Evolutionary conservation across 2,888 invertebrate species (phyloP).

Genomic region (Noctua fimbriata): DNA sequence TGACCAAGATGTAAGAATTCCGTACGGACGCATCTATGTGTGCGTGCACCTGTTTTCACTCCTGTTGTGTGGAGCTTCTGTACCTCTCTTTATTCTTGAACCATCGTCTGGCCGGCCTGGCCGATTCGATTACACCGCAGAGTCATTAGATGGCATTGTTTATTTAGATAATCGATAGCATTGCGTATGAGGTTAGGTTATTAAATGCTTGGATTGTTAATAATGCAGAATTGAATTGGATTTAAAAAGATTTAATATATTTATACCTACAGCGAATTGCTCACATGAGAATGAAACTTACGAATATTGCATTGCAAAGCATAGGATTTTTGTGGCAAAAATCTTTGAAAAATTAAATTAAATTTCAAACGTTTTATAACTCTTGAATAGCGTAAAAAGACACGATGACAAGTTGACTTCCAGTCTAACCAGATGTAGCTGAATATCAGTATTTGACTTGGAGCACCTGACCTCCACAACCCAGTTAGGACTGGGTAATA

Average conservation of each 20-base stretch:
- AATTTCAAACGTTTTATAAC: background rate
- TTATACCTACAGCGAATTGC: too few relatives aligned
- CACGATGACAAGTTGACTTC: background rate
- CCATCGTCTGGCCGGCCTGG: conserved; percentile 40
- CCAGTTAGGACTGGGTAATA: too few relatives aligned
- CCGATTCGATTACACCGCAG: conserved; percentile 48
- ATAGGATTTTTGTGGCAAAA: background rate
- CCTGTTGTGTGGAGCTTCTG: conserved; percentile 2
- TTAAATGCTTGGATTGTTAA: background rate
- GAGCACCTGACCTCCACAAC: background rate
- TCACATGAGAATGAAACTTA: too few relatives aligned
- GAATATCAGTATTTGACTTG: background rate
- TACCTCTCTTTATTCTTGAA: background rate
- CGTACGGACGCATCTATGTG: background rate
- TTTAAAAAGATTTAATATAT: too few relatives aligned
- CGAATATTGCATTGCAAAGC: background rate
- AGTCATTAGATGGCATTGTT: conserved; percentile 63
- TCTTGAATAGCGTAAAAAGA: background rate
- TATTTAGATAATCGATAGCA: conserved; percentile 57
- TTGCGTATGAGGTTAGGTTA: conserved; percentile 18
- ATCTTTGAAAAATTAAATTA: background rate
- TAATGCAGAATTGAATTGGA: too few relatives aligned
- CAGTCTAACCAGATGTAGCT: background rate
- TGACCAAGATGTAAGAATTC: background rate
- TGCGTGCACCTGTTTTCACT: background rate